phyloP scores from a whole-genome alignment of 2,113 vertebrate genomes.

The Aix galericulata region DNA sequence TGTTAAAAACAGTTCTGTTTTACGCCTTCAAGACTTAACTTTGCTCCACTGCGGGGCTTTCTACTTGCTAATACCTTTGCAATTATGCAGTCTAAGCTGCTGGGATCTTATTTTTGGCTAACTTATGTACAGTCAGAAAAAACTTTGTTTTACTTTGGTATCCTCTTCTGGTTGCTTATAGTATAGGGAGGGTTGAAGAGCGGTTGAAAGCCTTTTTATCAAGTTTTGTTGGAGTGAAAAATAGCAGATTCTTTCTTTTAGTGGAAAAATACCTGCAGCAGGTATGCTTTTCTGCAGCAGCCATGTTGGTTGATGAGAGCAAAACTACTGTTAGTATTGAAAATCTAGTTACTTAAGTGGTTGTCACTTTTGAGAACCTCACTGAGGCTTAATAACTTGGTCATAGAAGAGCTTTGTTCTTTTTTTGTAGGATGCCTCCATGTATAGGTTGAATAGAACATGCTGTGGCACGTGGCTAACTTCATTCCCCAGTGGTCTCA shows the following conservation, averaged over 20 bases:
- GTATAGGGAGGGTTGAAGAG: not conserved
- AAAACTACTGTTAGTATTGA: not conserved
- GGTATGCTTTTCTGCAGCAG: not conserved
- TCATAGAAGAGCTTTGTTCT: not conserved
- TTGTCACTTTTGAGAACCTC: not conserved
- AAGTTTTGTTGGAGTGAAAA: not conserved
- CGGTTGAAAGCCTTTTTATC: not conserved
- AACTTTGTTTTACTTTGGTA: not conserved
- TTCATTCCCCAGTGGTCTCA: not conserved
- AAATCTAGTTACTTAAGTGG: not conserved
- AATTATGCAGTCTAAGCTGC: not conserved
- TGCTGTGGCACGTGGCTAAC: not conserved
- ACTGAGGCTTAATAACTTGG: not conserved
- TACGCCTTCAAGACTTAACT: not conserved
- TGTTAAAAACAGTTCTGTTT: not conserved
- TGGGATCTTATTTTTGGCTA: not conserved
- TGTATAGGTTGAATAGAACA: accelerated
- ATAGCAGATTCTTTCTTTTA: not conserved
- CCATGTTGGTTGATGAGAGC: not conserved
- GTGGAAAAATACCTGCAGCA: not conserved
- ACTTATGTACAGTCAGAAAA: not conserved
- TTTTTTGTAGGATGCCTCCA: not conserved
- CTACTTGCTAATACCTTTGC: not conserved
- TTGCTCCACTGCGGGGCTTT: not conserved
- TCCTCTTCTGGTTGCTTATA: not conserved